Evolutionary conservation across 2,797 vertebrate species (phyloP).

Genomic region (Setipinna tenuifilis): DNA sequence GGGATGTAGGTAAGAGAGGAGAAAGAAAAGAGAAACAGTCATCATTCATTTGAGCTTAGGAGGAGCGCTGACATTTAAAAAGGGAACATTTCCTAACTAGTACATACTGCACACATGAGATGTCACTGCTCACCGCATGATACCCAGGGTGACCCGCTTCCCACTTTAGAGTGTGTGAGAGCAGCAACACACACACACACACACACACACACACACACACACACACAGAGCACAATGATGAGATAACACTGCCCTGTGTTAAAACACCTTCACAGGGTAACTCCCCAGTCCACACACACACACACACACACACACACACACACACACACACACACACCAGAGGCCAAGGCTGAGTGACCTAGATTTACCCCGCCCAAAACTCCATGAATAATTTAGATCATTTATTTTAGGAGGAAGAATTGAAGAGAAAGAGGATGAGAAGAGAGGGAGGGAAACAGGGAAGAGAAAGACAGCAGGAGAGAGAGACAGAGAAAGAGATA

Average conservation of each 20-base stretch:
- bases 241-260: neutral
- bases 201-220: neutral
- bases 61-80: too few species aligned
- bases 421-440: neutral
- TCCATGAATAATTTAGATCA: slow-evolving; percentile 31
- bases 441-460: neutral
- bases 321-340: neutral
- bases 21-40: too few species aligned
- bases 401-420: slow-evolving; percentile 22
- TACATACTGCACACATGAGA: neutral
- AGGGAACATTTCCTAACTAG: too few species aligned
- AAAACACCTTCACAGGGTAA: neutral
- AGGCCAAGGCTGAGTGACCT: slow-evolving; percentile 16
- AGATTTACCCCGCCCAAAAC: slow-evolving; percentile 15
- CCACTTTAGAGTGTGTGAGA: too few species aligned
- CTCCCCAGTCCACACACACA: slow-evolving; percentile 7
- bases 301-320: slow-evolving; percentile 1
- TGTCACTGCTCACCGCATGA: neutral
- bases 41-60: too few species aligned
- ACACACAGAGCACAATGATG: neutral
- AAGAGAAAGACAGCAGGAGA: neutral
- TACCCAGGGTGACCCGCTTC: too few species aligned
- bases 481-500: neutral
- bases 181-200: neutral
- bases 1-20: neutral